Base-by-base conservation (phyloP, 2,113 vertebrate species). In the Theristicus caerulescens region DNA sequence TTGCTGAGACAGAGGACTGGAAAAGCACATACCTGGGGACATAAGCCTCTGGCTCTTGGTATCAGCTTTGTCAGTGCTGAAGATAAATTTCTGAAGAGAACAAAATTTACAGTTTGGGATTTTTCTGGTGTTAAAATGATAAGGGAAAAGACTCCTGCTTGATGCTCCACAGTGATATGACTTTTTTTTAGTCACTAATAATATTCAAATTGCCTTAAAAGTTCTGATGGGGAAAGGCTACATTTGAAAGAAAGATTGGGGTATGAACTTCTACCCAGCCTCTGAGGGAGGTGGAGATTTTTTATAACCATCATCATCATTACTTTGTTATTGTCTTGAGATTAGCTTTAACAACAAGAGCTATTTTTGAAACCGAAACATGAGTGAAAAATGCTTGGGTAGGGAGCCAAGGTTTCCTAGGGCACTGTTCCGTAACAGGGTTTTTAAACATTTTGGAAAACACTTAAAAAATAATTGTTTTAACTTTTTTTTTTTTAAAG, bases 321-420 rank as follows among this genome's bases (percentile, higher is more conserved):
- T 1, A 57, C 52, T 97, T 94, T 96, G 87, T 72, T 77, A 93
- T 58, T 95, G 87, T 74, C 82, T 84, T 73, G 65, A 94, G 81
- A 79, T 79, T 73, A 91, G 25, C 84, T 91, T 95, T 93, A 97
- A 74, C 11, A 95, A 64, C n/a, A 67, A 97, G 88, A 76, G 78
- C 70, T 77, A 92, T 94, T 97, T 97, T 94, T 95, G 95, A 94
- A 97, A 94, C 51, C 1, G 12, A 94, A 96, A 95, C 78, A 54
- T 5, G 40, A 66, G 51, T 62, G 72, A 78, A 85, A 94, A 97
- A 97, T 76, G 49, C 47, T 59, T 54, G 80, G 42, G 49, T 94
- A 86, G 66, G 7, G 49, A 95, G 96, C 91, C 94, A 98, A 90
- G 77, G 51, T 93, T 79, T 78, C 78, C 62, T 21, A 96, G 88